Conservation (phyloP, 92 coral and sea anemone genomes). For the Montipora capitata region DNA sequence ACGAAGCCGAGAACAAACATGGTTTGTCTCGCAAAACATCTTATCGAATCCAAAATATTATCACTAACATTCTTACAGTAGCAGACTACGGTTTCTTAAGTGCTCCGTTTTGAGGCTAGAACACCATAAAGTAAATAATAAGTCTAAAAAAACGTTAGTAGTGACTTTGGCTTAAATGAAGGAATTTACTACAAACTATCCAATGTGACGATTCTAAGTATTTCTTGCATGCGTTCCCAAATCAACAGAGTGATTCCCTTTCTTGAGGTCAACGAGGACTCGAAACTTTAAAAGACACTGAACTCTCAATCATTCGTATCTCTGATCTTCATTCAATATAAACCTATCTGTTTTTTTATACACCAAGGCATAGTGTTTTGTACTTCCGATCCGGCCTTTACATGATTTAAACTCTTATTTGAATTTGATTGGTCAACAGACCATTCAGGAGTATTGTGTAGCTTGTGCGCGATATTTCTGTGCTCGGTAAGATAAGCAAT, state of each 20-base stretch:
- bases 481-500: slow-evolving; percentile 58
- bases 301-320: not conserved
- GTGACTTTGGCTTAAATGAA: not conserved
- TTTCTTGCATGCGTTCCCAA: not conserved
- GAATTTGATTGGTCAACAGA: slow-evolving; percentile 30
- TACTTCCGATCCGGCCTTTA: not conserved
- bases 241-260: not conserved
- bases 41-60: slow-evolving; percentile 15
- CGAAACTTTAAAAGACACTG: not conserved
- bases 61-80: not conserved
- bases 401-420: slow-evolving; percentile 24
- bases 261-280: not conserved
- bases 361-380: slow-evolving; percentile 30
- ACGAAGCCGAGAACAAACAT: slow-evolving; percentile 11
- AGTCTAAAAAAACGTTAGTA: not conserved
- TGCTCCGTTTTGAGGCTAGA: not conserved
- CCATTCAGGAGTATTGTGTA: slow-evolving; percentile 39
- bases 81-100: not conserved
- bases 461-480: slow-evolving; percentile 37
- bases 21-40: slow-evolving; percentile 6
- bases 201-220: not conserved
- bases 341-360: not conserved
- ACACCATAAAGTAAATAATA: not conserved
- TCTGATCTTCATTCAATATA: not conserved
- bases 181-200: not conserved